Evolutionary conservation across 2,888 invertebrate genomes (phyloP), one percentile per base, ranked within the genome.

Genomic region (Hirudinaria manillensis): DNA sequence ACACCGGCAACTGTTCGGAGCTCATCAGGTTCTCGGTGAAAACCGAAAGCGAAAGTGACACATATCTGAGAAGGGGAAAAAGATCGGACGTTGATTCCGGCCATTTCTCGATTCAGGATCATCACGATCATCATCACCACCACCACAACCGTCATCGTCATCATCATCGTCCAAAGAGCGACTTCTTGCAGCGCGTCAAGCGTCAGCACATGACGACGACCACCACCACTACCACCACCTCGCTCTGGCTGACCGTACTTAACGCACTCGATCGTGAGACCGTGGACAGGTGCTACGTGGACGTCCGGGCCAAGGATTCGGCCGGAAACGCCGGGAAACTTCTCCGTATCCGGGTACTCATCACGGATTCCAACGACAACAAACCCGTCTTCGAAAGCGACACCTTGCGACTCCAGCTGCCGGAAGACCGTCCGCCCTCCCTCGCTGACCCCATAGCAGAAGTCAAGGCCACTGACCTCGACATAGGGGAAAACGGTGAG

Each of bases 351-450:
- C n/a, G 29, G 19, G 65, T 73, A 24, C 34, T 32, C 36, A 32
- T 73, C 34, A 61, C 34, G 27, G 73, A 73, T 65, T 34, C 61
- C 27, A 65, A 73, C n/a, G 73, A 73, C 65, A 73, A 73, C 73
- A 61, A 45, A 65, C 73, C 73, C 24, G 7, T 34, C 24, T 73
- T 73, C 38, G 38, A 73, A 36, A 36, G 55, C 19, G 73, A 73
- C 32, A 24, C 34, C 21, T 4, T 65, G 27, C 24, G 56, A 24
- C 27, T 73, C n/a, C 36, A 73, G 24, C 19, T 73, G 21, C 36
- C 61, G 3, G 73, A 73, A 32, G 73, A 73, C 27, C 51, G 38
- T 19, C 36, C 51, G 1, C 73, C 73, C 7, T 73, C 73, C 2
- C 34, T 55, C 13, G 19, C n/a, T n/a, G 36, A 73, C 2, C 65